Percentiles rank a stretch among this genome's conserved stretches.
These are phyloP conservation scores for Trichosurus vulpecula DNA, from an alignment of 2,797 vertebrate genomes.

Conservation along the genomic window DNA sequence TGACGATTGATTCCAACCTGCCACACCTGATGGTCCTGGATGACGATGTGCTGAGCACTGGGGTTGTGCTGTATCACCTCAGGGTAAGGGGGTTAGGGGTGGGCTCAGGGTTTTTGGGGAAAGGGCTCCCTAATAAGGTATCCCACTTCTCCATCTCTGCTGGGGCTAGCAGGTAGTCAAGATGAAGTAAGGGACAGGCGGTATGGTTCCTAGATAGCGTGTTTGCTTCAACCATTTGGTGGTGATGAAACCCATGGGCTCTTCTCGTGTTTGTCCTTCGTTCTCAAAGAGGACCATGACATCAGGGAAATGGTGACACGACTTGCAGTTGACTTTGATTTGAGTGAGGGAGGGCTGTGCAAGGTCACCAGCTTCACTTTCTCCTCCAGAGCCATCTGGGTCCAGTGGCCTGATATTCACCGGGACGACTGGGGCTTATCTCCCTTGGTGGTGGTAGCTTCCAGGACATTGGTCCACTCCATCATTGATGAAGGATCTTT, in stretches of 20 bases:
- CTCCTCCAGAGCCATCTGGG: no score
- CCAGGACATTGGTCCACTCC: background rate
- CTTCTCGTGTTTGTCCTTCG: no score
- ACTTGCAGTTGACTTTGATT: no score
- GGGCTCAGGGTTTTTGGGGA: background rate
- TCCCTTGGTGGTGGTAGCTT: background rate
- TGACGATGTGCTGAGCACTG: conserved; percentile 95
- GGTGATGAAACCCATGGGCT: background rate
- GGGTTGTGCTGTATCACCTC: conserved; percentile 95
- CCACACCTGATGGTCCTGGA: conserved; percentile 94
- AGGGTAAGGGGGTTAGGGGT: conserved; percentile 85
- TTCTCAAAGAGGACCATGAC: no score
- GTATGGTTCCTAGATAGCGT: background rate
- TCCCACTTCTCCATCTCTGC: background rate
- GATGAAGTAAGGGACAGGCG: background rate
- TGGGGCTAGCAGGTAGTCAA: background rate
- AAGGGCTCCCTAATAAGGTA: background rate
- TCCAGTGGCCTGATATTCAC: no score
- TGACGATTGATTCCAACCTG: conserved; percentile 92
- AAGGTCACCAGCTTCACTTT: no score
- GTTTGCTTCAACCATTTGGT: background rate
- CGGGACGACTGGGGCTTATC: no score
- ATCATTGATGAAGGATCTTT: background rate
- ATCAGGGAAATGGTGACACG: no score
- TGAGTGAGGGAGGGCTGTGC: no score